These are phyloP conservation scores for Anableps anableps DNA, from an alignment of 2,797 vertebrate genomes.

Conservation along the genomic window DNA sequence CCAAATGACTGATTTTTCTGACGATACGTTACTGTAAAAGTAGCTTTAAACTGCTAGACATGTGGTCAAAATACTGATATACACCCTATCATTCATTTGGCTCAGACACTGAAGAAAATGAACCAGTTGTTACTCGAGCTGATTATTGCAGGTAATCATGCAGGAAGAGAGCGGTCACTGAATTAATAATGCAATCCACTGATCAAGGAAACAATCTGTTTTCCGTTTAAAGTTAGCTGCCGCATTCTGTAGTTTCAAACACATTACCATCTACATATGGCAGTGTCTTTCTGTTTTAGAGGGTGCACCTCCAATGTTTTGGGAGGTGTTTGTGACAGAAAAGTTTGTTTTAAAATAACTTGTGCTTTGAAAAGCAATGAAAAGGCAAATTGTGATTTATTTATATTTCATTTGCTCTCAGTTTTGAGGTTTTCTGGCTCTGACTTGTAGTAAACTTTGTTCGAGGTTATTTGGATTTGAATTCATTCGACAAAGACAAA, in stretches of 20 bases:
- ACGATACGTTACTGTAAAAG: not conserved
- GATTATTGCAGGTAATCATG: too few relatives aligned
- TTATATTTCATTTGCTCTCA: not conserved
- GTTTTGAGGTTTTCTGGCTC: too few relatives aligned
- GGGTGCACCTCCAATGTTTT: not conserved
- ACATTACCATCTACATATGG: not conserved
- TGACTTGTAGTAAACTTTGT: not conserved
- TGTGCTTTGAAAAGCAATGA: not conserved
- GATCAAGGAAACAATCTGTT: not conserved
- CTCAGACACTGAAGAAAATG: not conserved
- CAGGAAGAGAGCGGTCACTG: too few relatives aligned
- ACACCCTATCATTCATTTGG: not conserved
- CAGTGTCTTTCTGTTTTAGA: not conserved
- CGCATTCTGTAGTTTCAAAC: too few relatives aligned
- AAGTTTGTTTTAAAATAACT: not conserved
- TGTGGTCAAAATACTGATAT: not conserved
- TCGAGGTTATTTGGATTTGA: not conserved
- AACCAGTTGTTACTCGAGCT: not conserved
- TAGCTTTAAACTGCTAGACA: not conserved
- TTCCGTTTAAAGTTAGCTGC: not conserved
- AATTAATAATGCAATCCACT: not conserved
- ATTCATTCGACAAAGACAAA: not conserved
- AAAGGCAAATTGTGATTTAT: not conserved
- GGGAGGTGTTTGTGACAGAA: not conserved
- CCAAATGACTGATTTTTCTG: not conserved